A percentile compares a stretch with the other conserved stretches of the same genome.
phyloP scores from a whole-genome alignment of 2,888 invertebrate species.

The Eilema griseolum region DNA sequence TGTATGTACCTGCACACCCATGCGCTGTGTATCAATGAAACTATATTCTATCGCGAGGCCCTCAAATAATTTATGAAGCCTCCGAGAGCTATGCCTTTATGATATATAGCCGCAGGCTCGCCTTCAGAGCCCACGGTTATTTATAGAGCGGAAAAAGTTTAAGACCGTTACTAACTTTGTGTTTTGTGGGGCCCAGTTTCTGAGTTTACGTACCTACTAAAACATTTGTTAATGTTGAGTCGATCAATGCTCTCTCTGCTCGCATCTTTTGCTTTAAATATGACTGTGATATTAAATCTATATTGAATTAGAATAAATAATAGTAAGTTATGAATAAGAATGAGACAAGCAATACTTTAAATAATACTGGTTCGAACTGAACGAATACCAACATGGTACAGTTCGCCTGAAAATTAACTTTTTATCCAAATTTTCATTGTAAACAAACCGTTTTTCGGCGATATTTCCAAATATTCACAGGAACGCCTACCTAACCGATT shows the following conservation, averaged over 20 bases:
- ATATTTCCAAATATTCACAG: no score
- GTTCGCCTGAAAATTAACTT: no score
- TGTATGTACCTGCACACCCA: no score
- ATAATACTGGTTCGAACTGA: no score
- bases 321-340: no score
- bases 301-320: not conserved
- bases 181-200: not conserved
- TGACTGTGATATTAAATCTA: not conserved
- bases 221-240: not conserved
- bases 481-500: no score
- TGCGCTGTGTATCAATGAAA: no score
- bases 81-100: conserved; percentile 52
- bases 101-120: conserved; percentile 58
- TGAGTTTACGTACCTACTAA: not conserved
- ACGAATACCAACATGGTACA: no score
- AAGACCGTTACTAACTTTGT: conserved; percentile 6
- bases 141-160: conserved; percentile 31
- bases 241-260: not conserved
- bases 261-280: not conserved
- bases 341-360: no score
- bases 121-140: conserved; percentile 46
- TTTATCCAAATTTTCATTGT: no score
- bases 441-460: no score
- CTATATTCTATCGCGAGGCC: conserved; percentile 66
- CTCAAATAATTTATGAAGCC: conserved; percentile 63